Evolutionary conservation across 2,113 vertebrate species (phyloP).

Genomic region (Chlorocebus sabaeus): DNA sequence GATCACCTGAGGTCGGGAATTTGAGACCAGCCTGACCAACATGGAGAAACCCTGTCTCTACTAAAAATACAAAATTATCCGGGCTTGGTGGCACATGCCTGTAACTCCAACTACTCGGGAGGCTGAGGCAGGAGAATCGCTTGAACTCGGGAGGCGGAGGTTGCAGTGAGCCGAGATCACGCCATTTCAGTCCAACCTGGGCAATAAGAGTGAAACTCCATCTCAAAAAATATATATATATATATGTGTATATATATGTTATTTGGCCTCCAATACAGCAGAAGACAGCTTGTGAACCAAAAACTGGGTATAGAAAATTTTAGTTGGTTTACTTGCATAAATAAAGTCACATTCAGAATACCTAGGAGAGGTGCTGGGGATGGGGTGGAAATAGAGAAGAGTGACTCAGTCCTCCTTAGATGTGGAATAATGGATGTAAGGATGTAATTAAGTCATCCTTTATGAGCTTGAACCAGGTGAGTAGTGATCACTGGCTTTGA

Average conservation of each 20-base stretch:
- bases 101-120: too few species aligned
- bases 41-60: too few species aligned
- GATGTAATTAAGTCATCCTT: constrained; percentile 25
- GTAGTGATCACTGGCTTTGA: background rate
- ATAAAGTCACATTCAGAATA: background rate
- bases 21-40: too few species aligned
- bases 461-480: background rate
- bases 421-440: background rate
- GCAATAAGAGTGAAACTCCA: too few species aligned
- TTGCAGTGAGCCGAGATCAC: too few species aligned
- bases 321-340: background rate
- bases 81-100: too few species aligned
- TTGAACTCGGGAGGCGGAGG: too few species aligned
- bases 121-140: too few species aligned
- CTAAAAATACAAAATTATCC: too few species aligned
- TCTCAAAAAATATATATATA: too few species aligned
- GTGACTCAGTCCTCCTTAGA: background rate
- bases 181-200: too few species aligned
- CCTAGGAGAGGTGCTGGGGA: background rate
- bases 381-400: background rate
- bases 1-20: too few species aligned
- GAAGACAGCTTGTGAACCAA: background rate
- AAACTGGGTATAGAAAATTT: background rate
- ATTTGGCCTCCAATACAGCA: background rate
- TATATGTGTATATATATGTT: background rate